These are phyloP conservation scores for Loripinus fragilis DNA, from an alignment of 2,888 invertebrate species.

Conservation along the genomic window DNA sequence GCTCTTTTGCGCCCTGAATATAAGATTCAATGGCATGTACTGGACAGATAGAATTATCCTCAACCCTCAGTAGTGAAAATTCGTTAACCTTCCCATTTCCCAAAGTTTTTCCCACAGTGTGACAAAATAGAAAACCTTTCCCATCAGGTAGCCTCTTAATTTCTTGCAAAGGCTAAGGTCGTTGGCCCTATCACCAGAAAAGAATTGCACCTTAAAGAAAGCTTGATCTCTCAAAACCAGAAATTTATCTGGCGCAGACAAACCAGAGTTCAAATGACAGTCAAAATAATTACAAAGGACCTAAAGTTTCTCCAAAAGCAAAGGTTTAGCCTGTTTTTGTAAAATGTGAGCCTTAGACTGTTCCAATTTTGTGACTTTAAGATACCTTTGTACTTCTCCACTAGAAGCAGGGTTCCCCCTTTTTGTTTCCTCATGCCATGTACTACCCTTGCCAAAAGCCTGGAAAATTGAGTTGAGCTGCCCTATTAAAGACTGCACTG, in stretches of 20 bases:
- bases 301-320: neutral
- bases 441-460: neutral
- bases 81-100: constrained; percentile 6
- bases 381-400: neutral
- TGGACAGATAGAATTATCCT: constrained; percentile 7
- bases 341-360: neutral
- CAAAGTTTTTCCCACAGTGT: constrained; percentile 4
- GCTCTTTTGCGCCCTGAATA: neutral
- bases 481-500: neutral
- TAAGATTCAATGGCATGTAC: constrained; percentile 12
- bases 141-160: constrained; percentile 14
- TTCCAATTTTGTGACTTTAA: constrained; percentile 4
- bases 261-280: neutral
- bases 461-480: neutral
- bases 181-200: constrained; percentile 11
- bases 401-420: neutral
- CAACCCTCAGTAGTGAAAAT: neutral
- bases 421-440: neutral
- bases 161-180: constrained; percentile 8
- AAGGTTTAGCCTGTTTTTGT: constrained; percentile 1
- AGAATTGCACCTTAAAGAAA: neutral
- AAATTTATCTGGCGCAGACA: neutral
- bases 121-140: constrained; percentile 2
- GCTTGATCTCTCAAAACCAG: neutral
- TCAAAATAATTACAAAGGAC: neutral